These are phyloP conservation scores for Scaptomyza parva DNA, from an alignment of 2,888 invertebrate genomes.

Conservation along the genomic window DNA sequence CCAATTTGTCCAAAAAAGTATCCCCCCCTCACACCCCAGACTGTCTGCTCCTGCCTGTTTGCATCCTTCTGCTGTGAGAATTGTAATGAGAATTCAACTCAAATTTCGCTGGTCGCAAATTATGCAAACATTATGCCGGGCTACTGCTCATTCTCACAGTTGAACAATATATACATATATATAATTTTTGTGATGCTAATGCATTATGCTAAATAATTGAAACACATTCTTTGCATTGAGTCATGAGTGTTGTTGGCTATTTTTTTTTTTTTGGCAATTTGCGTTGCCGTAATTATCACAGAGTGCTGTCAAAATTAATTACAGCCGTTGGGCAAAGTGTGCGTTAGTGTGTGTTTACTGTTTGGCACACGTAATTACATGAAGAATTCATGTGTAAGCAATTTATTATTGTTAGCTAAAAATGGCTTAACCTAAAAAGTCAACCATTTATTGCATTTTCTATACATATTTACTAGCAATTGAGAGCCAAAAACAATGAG, in stretches of 20 bases:
- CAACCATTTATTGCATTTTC: slow-evolving; percentile 27
- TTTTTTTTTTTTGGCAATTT: slow-evolving; percentile 57
- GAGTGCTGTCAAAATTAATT: slow-evolving; percentile 54
- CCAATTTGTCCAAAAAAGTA: slow-evolving; percentile 69
- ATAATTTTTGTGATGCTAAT: slow-evolving; percentile 60
- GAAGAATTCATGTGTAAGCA: slow-evolving; percentile 66
- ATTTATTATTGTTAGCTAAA: slow-evolving; percentile 30
- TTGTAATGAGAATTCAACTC: slow-evolving; percentile 73
- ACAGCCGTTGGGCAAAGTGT: slow-evolving; percentile 28
- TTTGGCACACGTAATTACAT: slow-evolving; percentile 71
- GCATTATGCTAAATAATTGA: slow-evolving; percentile 75
- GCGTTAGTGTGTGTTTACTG: slow-evolving; percentile 48
- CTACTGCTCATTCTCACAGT: slow-evolving; percentile 36
- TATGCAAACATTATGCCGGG: slow-evolving; percentile 71
- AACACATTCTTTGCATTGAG: slow-evolving; percentile 36
- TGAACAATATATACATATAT: slow-evolving; percentile 45
- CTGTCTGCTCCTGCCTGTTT: slow-evolving; percentile 10
- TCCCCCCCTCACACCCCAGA: too few relatives aligned
- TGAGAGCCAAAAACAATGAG: slow-evolving; percentile 30
- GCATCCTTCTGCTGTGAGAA: slow-evolving; percentile 34
- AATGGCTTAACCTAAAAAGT: slow-evolving; percentile 24
- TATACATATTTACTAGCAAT: slow-evolving; percentile 25
- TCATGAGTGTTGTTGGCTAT: slow-evolving; percentile 11
- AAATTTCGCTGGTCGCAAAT: slow-evolving; percentile 66
- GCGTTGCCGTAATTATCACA: slow-evolving; percentile 69